Percentiles rank a stretch among this genome's conserved stretches.
These are phyloP conservation scores for Bursaphelenchus okinawaensis DNA, from an alignment of 2,888 invertebrate genomes.

Conservation along the genomic window DNA sequence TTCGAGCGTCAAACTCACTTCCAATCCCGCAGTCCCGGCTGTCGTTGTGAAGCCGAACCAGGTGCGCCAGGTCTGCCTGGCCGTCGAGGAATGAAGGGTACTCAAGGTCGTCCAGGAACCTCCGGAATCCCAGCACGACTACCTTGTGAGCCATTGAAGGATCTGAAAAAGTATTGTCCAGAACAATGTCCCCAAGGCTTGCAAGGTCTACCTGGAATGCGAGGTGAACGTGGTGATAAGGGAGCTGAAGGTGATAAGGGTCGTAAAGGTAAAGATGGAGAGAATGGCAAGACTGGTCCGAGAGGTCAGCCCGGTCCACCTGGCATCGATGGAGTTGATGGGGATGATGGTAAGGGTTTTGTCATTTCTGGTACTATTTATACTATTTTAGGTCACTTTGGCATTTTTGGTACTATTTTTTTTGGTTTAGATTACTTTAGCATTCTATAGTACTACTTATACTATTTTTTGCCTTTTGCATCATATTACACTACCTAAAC, in stretches of 20 bases:
- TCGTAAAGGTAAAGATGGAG: slow-evolving; percentile 18
- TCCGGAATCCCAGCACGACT: slow-evolving; percentile 49
- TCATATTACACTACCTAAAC: too few relatives aligned
- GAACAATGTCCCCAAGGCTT: slow-evolving; percentile 50
- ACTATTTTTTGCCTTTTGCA: too few relatives aligned
- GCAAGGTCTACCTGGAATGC: slow-evolving; percentile 42
- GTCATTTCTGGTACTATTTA: background rate
- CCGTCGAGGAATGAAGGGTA: slow-evolving; percentile 42
- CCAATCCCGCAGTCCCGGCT: slow-evolving; percentile 5
- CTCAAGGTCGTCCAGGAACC: slow-evolving; percentile 17
- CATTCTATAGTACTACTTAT: background rate
- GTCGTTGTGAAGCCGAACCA: slow-evolving; percentile 39
- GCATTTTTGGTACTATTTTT: background rate
- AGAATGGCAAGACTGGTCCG: slow-evolving; percentile 31
- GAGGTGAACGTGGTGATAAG: slow-evolving; percentile 6
- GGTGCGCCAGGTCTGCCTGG: slow-evolving; percentile 49
- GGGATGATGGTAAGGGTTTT: slow-evolving; percentile 34
- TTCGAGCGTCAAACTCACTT: background rate
- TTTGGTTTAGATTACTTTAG: background rate
- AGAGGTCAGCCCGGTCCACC: slow-evolving; percentile 36
- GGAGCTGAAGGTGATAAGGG: slow-evolving; percentile 16
- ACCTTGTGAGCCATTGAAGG: slow-evolving; percentile 47
- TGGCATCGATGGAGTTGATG: slow-evolving; percentile 48
- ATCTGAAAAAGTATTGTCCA: slow-evolving; percentile 43
- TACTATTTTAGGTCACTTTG: background rate